Conservation (phyloP, 2,113 vertebrate genomes). For the Setophaga coronata region DNA sequence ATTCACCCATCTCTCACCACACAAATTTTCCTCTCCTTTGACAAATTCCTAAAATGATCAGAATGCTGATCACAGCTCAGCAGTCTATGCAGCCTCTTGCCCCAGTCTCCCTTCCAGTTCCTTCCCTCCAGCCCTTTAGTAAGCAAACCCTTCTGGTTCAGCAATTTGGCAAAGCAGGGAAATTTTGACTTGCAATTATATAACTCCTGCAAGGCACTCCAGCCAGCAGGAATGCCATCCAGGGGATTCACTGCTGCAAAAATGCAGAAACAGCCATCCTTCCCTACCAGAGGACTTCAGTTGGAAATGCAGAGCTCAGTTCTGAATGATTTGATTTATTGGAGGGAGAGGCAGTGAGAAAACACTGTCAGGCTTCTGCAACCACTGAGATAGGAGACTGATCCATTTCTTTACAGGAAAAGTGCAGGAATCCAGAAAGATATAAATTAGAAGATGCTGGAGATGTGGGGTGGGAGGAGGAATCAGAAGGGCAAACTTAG, state of each 20-base stretch:
- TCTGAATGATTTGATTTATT: slow-evolving; percentile 56
- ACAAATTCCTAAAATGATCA: not conserved
- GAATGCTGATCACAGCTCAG: not conserved
- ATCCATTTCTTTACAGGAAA: slow-evolving; percentile 6
- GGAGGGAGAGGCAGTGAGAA: slow-evolving; percentile 11
- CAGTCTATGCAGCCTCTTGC: not conserved
- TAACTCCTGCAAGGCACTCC: slow-evolving; percentile 41
- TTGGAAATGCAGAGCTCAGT: not conserved
- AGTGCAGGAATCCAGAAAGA: not conserved
- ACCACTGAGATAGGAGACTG: slow-evolving; percentile 8
- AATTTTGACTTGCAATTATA: slow-evolving; percentile 30
- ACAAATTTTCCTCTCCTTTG: not conserved
- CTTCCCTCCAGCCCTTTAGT: not conserved
- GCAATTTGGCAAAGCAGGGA: slow-evolving; percentile 14
- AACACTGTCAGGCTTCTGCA: slow-evolving; percentile 63
- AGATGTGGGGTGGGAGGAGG: not conserved
- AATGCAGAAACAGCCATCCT: not conserved
- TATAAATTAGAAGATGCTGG: slow-evolving; percentile 49
- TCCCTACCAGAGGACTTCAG: not conserved
- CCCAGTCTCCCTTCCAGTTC: not conserved
- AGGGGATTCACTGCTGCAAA: slow-evolving; percentile 12
- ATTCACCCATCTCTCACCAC: not conserved
- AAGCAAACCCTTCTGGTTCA: slow-evolving; percentile 60
- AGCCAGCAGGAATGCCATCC: slow-evolving; percentile 19
- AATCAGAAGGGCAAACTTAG: not conserved